Evolutionary conservation across 2,113 vertebrate species (phyloP).

Genomic region (Fukomys damarensis): DNA sequence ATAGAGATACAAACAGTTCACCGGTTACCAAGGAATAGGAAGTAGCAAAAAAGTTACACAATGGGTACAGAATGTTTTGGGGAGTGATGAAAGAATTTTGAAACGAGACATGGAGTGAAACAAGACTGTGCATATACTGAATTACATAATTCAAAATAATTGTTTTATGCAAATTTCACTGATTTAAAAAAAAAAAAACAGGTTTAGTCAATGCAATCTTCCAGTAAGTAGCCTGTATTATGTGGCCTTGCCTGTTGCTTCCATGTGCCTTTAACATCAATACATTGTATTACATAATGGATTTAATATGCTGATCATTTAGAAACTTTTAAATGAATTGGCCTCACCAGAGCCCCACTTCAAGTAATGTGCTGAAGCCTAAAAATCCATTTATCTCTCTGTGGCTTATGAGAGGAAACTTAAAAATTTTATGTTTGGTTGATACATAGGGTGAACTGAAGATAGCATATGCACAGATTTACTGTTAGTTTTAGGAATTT

Average conservation of each 20-base stretch:
- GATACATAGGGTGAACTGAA: not conserved
- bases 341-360: not conserved
- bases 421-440: not conserved
- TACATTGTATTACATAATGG: not conserved
- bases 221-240: not conserved
- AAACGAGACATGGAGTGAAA: not conserved
- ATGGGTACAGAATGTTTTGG: not conserved
- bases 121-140: not conserved
- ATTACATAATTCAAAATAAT: not conserved
- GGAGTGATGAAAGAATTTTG: not conserved
- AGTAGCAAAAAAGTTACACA: not conserved
- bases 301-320: not conserved
- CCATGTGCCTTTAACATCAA: not conserved
- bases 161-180: not conserved
- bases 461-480: not conserved
- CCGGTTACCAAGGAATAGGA: not conserved
- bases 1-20: not conserved
- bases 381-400: not conserved
- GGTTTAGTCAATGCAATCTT: not conserved
- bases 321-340: not conserved
- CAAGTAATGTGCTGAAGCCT: not conserved
- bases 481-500: not conserved
- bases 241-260: not conserved
- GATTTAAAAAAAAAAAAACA: not conserved
- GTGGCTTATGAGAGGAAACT: not conserved